Evolutionary conservation across 2,797 vertebrate species (phyloP), one percentile per base, ranked within the genome.

Genomic region (Enteromius thamalakanensis): DNA sequence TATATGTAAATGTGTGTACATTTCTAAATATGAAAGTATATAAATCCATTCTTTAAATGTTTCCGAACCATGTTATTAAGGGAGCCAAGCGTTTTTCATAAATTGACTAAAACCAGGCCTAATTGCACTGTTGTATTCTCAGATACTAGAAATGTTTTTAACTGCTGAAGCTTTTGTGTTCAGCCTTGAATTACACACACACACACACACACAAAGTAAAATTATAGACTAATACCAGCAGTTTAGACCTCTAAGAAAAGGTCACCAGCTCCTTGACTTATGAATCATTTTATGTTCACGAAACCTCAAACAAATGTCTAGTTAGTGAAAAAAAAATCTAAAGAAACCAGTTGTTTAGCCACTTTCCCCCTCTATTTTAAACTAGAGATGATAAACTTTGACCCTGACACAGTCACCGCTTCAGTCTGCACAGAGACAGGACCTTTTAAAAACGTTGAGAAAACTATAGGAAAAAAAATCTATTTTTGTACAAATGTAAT

Each of bases 401-500:
- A 92, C 93, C 86, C 91, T 89, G 89, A 93, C 92, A 94, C 93
- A 93, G 93, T 94, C 93, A 94, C 91, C 88, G 92, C 91, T 93
- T 94, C 93, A 92, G 91, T 91, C 90, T 90, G 94, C 88, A 92
- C 92, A 79, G 91, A 86, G 84, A 78, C 62, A 90, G 76, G 29
- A 88, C 62, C 67, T 80, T 80, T 88, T 84, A 93, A 91, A 82
- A 40, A 40, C 34, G 5, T 90, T 84, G 90, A 89, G 91, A 90
- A 90, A 91, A 89, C 84, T 86, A 90, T 90, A 91, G 92, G 92
- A 92, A 92, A 94, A 42, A 95, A 94, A 92, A 96, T 99, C 96
- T 99, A 99, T 99, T 99, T 99, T 99, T 99, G 96, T 98, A 99
- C 95, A 98, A 96, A 97, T 96, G 96, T 97, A 96, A 97, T 96